These are phyloP conservation scores for Sycophila texana DNA, from an alignment of 2,888 invertebrate species.

Conservation along the genomic window DNA sequence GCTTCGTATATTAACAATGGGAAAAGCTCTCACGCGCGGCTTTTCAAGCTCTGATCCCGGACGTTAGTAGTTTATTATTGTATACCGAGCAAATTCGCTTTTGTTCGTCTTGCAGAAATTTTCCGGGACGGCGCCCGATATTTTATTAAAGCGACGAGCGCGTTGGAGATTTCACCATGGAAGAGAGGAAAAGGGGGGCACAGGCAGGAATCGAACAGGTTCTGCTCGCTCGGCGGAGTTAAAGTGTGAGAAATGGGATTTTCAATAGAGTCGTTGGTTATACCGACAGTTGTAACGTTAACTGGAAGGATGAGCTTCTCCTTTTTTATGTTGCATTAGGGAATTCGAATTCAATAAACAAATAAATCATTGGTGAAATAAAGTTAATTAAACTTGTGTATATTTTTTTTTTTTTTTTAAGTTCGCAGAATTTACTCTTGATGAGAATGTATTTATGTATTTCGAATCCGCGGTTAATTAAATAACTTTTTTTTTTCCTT, in stretches of 20 bases:
- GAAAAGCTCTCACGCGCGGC: constrained; percentile 12
- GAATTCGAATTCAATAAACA: too few relatives aligned
- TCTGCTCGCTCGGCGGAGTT: not conserved
- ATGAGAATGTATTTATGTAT: too few relatives aligned
- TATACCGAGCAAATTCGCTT: constrained; percentile 7
- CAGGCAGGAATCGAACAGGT: not conserved
- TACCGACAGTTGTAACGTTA: too few relatives aligned
- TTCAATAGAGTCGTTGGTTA: not conserved
- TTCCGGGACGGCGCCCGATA: constrained; percentile 2
- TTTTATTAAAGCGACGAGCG: constrained; percentile 18
- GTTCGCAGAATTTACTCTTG: too few relatives aligned
- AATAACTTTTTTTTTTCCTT: too few relatives aligned
- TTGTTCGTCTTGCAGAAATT: not conserved
- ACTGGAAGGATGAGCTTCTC: too few relatives aligned
- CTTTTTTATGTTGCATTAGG: too few relatives aligned
- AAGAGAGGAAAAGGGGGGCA: not conserved
- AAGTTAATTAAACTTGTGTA: too few relatives aligned
- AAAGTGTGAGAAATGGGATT: constrained; percentile 10
- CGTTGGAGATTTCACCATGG: not conserved
- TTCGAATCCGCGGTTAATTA: too few relatives aligned
- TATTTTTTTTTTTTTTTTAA: too few relatives aligned
- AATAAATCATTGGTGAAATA: too few relatives aligned
- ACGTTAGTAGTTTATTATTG: constrained; percentile 19
- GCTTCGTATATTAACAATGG: constrained; percentile 14
- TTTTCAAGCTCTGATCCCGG: not conserved